Evolutionary conservation across 2,888 invertebrate genomes (phyloP), one percentile per base, ranked within the genome.

Genomic region (Zaprionus bogoriensis): DNA sequence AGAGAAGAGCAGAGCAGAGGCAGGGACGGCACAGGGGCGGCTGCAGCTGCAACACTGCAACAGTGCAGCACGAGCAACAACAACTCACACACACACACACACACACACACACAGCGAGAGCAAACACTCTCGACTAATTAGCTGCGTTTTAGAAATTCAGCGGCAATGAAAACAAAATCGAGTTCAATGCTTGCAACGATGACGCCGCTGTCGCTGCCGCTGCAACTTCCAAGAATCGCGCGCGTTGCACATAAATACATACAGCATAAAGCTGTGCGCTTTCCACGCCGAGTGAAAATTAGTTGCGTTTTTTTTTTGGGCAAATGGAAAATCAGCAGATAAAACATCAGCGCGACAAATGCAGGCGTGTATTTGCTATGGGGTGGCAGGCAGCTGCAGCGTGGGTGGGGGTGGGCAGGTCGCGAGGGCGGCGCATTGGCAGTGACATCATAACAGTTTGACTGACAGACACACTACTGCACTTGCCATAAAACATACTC

Each of bases 121-220:
- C 72, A 78, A 84, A 81, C 85, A 84, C 85, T 84, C 85, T 82
- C 80, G 85, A 76, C 79, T 84, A 85, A 85, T 85, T 85, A 85
- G 84, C 75, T 85, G 82, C 84, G 79, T 79, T 85, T 86, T 85
- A 84, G 87, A 86, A 85, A 85, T 84, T 85, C 84, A 87, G 79
- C 83, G 72, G 80, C 80, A 80, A 84, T 85, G 87, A 86, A 86
- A 86, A 87, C 87, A 85, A 87, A 86, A 86, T 86, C 81, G 86
- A 86, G 86, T 86, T 86, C 87, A 86, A 87, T 77, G 87, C 79
- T 83, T 87, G 85, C 76, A 64, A 69, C 70, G 70, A 69, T 76
- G 78, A 77, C 71, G 71, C 45, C 46, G 65, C 52, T 41, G 54
- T 41, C 44, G 47, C 39, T 20, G 27, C 4, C n/a, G 54, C 50